A percentile compares a stretch with the other conserved stretches of the same genome.
Conservation (phyloP, 2,113 vertebrate species). For the Manacus vitellinus region DNA sequence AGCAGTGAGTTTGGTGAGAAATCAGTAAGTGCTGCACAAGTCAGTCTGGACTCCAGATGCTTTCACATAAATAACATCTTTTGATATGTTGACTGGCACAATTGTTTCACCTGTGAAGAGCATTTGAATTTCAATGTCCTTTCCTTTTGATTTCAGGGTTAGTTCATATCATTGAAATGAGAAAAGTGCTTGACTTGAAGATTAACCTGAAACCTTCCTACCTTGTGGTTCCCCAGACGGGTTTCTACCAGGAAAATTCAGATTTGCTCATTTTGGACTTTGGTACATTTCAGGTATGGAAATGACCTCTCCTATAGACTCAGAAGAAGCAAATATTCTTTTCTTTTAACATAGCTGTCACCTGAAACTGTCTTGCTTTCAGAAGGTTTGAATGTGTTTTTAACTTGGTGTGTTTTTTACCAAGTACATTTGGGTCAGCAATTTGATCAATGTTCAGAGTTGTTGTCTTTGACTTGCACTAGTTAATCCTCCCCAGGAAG, state of each 20-base stretch:
- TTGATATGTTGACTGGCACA: neutral
- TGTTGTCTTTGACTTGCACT: neutral
- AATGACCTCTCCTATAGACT: neutral
- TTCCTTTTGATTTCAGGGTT: slow-evolving; percentile 79
- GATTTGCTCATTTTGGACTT: slow-evolving; percentile 92
- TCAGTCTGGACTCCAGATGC: neutral
- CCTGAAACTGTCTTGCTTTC: neutral
- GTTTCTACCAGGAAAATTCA: slow-evolving; percentile 83
- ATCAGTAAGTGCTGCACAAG: neutral
- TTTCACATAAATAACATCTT: neutral
- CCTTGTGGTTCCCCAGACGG: slow-evolving; percentile 86
- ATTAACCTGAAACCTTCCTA: slow-evolving; percentile 93
- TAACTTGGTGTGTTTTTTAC: neutral
- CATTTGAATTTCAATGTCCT: neutral
- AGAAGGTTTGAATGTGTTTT: neutral
- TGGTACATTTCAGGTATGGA: slow-evolving; percentile 87
- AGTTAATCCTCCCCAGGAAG: neutral
- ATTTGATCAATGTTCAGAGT: neutral
- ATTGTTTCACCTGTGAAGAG: neutral
- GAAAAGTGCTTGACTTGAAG: slow-evolving; percentile 90
- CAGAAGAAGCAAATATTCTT: neutral
- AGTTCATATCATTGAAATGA: slow-evolving; percentile 92
- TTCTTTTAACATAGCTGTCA: neutral
- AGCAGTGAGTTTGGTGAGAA: neutral
- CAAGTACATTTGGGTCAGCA: neutral